These are phyloP conservation scores for Callyntrura guangdongensis DNA, from an alignment of 2,888 invertebrate genomes.

Conservation along the genomic window DNA sequence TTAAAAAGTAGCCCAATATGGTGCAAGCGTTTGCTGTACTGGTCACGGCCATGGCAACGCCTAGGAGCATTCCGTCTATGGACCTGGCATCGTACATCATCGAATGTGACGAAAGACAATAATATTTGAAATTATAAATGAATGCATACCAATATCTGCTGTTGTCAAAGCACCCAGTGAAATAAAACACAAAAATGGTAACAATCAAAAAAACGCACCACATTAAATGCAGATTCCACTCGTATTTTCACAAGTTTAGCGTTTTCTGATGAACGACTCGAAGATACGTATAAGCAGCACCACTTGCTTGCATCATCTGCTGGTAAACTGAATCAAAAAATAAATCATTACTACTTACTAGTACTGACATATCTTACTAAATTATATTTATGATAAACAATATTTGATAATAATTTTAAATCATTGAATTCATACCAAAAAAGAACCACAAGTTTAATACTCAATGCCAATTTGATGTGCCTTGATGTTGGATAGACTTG, in stretches of 20 bases:
- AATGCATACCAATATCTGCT: background rate
- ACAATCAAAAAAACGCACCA: background rate
- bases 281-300: conserved; percentile 13
- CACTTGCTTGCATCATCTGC: conserved; percentile 30
- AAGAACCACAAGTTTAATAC: no score
- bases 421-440: no score
- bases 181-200: background rate
- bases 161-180: background rate
- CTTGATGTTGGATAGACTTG: no score
- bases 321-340: no score
- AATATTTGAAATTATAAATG: background rate
- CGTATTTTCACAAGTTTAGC: background rate
- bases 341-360: no score
- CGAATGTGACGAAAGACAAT: conserved; percentile 12
- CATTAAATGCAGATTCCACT: conserved; percentile 29
- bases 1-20: background rate
- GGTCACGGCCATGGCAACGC: background rate
- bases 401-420: no score
- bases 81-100: conserved; percentile 11
- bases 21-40: conserved; percentile 6
- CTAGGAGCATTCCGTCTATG: background rate
- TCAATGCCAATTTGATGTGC: no score
- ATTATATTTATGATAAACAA: no score
- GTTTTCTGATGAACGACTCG: background rate
- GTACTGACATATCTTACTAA: no score